These are phyloP conservation scores for Protomyctophum bolini DNA, from an alignment of 2,113 vertebrate species.

Conservation along the genomic window DNA sequence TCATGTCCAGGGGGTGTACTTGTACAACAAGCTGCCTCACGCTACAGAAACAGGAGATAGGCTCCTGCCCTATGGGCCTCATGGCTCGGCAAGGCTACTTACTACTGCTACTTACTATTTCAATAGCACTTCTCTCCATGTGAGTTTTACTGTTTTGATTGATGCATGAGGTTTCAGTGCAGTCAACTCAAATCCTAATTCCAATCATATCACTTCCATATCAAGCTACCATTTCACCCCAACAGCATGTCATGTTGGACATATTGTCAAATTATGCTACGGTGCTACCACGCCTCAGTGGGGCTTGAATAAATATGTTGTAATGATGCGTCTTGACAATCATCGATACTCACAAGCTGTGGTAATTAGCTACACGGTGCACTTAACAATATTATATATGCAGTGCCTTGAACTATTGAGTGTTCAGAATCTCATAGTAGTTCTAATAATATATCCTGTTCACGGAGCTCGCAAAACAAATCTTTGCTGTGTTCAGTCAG, in stretches of 20 bases:
- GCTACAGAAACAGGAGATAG: too few relatives aligned
- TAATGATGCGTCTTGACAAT: constrained; percentile 20
- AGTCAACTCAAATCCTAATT: constrained; percentile 39
- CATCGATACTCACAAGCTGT: constrained; percentile 30
- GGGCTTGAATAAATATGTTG: constrained; percentile 56
- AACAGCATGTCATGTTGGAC: constrained; percentile 28
- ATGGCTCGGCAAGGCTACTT: too few relatives aligned
- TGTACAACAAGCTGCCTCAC: too few relatives aligned
- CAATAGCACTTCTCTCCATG: neutral
- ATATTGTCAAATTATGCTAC: constrained; percentile 31
- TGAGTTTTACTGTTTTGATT: too few relatives aligned
- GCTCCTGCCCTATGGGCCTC: too few relatives aligned
- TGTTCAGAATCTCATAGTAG: too few relatives aligned
- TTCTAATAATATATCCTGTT: too few relatives aligned
- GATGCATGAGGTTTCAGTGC: constrained; percentile 36
- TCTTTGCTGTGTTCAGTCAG: too few relatives aligned
- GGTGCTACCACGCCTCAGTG: constrained; percentile 16
- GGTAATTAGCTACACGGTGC: constrained; percentile 51
- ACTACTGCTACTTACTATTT: too few relatives aligned
- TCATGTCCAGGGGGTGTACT: too few relatives aligned
- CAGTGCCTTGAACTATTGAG: too few relatives aligned
- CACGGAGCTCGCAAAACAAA: too few relatives aligned
- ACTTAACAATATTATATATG: constrained; percentile 2
- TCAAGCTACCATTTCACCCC: constrained; percentile 36
- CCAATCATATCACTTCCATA: constrained; percentile 36